Percentiles rank a stretch among this genome's conserved stretches.
Evolutionary conservation across 1,140 invertebrate species (phyloP).

Genomic region (Nasonia vitripennis): DNA sequence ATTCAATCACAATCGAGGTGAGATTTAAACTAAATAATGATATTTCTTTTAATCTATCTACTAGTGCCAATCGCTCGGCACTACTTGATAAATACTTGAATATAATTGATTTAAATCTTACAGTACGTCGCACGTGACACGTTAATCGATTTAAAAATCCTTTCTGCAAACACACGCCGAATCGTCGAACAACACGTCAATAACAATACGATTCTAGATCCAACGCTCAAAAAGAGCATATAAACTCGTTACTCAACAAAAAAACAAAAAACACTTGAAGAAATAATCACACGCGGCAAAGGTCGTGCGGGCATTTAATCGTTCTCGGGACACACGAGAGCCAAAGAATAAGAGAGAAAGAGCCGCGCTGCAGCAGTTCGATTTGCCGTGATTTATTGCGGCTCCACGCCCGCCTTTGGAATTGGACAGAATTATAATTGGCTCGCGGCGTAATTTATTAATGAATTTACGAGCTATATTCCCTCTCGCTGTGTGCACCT

Average conservation of each 20-base stretch:
- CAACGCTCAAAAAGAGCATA: neutral
- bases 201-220: too few species aligned
- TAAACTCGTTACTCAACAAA: too few species aligned
- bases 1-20: too few species aligned
- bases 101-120: too few species aligned
- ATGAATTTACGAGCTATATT: slow-evolving; percentile 63
- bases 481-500: slow-evolving; percentile 35
- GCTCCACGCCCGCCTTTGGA: slow-evolving; percentile 58
- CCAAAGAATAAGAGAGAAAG: neutral
- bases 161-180: too few species aligned
- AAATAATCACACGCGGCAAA: neutral
- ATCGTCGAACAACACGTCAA: too few species aligned
- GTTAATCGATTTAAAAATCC: too few species aligned
- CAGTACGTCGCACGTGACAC: too few species aligned
- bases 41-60: too few species aligned
- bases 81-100: too few species aligned
- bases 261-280: neutral
- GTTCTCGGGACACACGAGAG: slow-evolving; percentile 50
- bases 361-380: slow-evolving; percentile 54
- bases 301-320: slow-evolving; percentile 21
- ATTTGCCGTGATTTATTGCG: slow-evolving; percentile 63
- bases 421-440: slow-evolving; percentile 68
- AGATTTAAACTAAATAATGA: too few species aligned
- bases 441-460: slow-evolving; percentile 63
- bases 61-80: too few species aligned